phyloP scores from a whole-genome alignment of 64 coral and sea anemone species.

The Stichodactyla mertensii region DNA sequence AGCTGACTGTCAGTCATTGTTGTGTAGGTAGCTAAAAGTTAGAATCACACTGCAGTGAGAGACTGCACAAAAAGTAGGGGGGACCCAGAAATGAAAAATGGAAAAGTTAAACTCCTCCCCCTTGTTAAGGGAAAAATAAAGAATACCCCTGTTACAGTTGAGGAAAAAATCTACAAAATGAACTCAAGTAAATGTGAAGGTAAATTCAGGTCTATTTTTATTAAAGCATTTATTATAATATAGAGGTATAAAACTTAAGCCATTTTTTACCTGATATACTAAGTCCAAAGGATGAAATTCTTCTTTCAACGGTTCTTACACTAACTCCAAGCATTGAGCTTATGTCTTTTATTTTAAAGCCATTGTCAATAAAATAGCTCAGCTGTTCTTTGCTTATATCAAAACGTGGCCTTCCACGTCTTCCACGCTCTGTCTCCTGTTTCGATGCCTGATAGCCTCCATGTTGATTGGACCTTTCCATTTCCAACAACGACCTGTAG shows the following conservation, averaged over 20 bases:
- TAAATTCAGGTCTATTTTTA: conserved; percentile 18
- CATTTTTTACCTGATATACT: conserved; percentile 45
- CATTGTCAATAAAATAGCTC: conserved; percentile 15
- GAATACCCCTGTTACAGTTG: no score
- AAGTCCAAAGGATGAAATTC: conserved; percentile 43
- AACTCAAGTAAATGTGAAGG: background rate
- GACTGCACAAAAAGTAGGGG: background rate
- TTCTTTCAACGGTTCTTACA: conserved; percentile 46
- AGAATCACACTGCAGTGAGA: background rate
- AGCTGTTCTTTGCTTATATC: conserved; percentile 53
- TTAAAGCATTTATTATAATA: no score
- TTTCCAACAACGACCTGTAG: conserved; percentile 30
- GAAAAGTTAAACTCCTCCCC: no score
- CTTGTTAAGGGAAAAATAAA: no score
- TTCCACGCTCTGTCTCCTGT: conserved; percentile 32
- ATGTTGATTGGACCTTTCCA: conserved; percentile 34
- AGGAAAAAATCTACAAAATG: no score
- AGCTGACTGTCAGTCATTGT: conserved; percentile 17
- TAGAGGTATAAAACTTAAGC: no score
- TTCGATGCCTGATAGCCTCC: conserved; percentile 34
- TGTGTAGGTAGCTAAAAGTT: conserved; percentile 17
- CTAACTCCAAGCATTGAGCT: conserved; percentile 43
- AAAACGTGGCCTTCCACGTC: conserved; percentile 50
- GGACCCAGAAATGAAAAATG: background rate
- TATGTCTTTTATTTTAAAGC: conserved; percentile 41